Evolutionary conservation across 1,140 invertebrate genomes (phyloP).

Genomic region (Ephestia elutella): DNA sequence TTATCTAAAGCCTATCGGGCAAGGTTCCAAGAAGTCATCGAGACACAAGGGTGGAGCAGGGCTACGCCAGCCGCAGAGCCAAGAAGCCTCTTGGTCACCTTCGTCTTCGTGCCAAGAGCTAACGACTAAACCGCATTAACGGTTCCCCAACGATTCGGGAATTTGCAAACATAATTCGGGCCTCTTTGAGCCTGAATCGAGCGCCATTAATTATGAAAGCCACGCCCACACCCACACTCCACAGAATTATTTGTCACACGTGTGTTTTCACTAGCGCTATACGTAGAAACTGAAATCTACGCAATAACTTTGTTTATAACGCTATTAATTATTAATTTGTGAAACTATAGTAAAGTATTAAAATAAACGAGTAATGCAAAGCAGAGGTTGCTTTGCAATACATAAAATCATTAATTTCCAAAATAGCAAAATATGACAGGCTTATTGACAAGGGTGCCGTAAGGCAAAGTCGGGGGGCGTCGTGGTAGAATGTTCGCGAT

Average conservation of each 20-base stretch:
- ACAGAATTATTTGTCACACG: neutral
- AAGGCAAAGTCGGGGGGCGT: too few relatives aligned
- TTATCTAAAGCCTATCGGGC: conserved; percentile 61
- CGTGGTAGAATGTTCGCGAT: too few relatives aligned
- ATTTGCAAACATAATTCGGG: conserved; percentile 1
- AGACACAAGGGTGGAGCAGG: conserved; percentile 23
- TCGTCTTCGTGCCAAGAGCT: conserved; percentile 38
- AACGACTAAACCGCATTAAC: conserved; percentile 16
- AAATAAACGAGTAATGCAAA: too few relatives aligned
- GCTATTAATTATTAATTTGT: neutral
- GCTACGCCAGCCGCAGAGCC: conserved; percentile 31
- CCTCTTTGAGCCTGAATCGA: neutral
- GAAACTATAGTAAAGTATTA: neutral
- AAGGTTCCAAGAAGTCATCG: conserved; percentile 53
- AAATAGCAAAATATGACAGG: too few relatives aligned
- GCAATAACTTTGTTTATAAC: neutral
- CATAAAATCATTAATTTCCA: too few relatives aligned
- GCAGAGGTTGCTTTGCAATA: too few relatives aligned
- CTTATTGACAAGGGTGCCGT: too few relatives aligned
- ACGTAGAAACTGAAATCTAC: neutral
- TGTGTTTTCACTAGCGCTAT: neutral
- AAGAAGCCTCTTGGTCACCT: conserved; percentile 40
- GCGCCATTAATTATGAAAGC: conserved; percentile 3
- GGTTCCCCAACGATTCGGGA: neutral
- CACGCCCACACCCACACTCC: neutral